These are phyloP conservation scores for Climacteris rufus DNA, from an alignment of 2,113 vertebrate species.

Conservation along the genomic window DNA sequence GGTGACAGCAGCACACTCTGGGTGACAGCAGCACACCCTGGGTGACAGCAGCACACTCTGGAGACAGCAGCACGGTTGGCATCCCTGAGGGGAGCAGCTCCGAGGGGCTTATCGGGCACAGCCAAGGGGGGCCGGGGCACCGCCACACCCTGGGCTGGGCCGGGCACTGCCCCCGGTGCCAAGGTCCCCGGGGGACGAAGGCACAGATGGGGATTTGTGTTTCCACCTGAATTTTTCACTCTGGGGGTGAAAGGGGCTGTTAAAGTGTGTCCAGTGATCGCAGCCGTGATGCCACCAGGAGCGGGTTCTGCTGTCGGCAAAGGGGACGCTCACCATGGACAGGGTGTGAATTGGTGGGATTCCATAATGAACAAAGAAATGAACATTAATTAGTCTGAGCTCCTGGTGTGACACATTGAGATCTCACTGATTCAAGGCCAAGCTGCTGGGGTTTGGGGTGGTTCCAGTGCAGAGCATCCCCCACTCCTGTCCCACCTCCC, in stretches of 20 bases:
- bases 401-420: neutral
- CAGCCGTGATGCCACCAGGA: rapidly evolving
- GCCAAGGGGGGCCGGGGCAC: neutral
- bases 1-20: no score
- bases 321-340: rapidly evolving
- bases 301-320: neutral
- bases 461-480: no score
- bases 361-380: neutral
- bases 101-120: neutral
- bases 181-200: rapidly evolving
- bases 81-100: neutral
- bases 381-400: neutral
- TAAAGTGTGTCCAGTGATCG: neutral
- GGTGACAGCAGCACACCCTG: no score
- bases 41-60: no score
- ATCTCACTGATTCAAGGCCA: rapidly evolving
- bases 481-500: neutral
- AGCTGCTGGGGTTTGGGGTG: neutral
- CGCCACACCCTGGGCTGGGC: neutral
- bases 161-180: neutral
- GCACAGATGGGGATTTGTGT: rapidly evolving
- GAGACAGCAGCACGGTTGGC: neutral
- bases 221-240: neutral
- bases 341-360: rapidly evolving
- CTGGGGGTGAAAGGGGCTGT: neutral